phyloP scores from a whole-genome alignment of 2,888 invertebrate species.

The Fragum sueziense region DNA sequence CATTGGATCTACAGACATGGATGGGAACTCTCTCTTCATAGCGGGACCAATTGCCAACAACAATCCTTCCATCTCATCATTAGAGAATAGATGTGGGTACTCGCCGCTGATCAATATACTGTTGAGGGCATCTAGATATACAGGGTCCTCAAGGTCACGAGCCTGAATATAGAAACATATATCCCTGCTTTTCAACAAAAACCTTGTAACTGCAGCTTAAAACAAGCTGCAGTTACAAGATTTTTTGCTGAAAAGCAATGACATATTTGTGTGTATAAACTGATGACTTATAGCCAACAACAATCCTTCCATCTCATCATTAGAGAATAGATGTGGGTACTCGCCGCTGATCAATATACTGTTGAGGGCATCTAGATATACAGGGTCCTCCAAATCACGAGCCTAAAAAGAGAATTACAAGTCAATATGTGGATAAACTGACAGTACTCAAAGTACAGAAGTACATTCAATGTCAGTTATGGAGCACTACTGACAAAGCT shows the following conservation, averaged over 20 bases:
- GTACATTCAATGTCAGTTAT: too few relatives aligned
- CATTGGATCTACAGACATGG: slow-evolving; percentile 78
- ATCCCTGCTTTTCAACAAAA: too few relatives aligned
- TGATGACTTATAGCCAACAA: slow-evolving; percentile 77
- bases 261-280: slow-evolving; percentile 81
- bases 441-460: too few relatives aligned
- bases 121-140: slow-evolving; percentile 82
- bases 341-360: slow-evolving; percentile 81
- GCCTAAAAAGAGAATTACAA: slow-evolving; percentile 66
- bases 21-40: slow-evolving; percentile 80
- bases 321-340: slow-evolving; percentile 82
- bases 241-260: too few relatives aligned
- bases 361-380: slow-evolving; percentile 82
- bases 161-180: slow-evolving; percentile 65
- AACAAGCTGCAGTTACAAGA: too few relatives aligned
- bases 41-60: slow-evolving; percentile 78
- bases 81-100: slow-evolving; percentile 82
- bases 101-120: slow-evolving; percentile 81
- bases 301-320: slow-evolving; percentile 82
- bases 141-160: slow-evolving; percentile 78
- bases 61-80: slow-evolving; percentile 82
- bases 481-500: too few relatives aligned
- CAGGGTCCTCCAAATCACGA: slow-evolving; percentile 78
- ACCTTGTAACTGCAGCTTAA: too few relatives aligned
- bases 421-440: too few relatives aligned